Conservation (phyloP, 2,113 vertebrate species). For the Bambusicola thoracicus region DNA sequence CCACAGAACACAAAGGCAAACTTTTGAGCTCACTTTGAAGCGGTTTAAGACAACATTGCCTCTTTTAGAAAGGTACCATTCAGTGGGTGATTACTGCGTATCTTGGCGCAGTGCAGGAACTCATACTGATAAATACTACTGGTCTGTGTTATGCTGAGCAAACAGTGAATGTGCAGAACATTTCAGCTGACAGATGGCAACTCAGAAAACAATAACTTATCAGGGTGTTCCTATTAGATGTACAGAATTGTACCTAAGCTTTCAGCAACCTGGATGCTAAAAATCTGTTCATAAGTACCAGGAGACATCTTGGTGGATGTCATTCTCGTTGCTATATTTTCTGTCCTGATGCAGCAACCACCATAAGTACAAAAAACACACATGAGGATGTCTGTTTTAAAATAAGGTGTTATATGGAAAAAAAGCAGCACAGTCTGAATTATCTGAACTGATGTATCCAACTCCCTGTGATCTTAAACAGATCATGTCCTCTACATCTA, state of each 20-base stretch:
- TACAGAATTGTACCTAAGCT: background rate
- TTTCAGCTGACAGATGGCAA: background rate
- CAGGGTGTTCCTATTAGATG: background rate
- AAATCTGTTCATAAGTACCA: background rate
- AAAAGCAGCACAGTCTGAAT: background rate
- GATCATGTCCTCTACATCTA: conserved; percentile 27
- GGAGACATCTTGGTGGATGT: background rate
- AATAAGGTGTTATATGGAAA: background rate
- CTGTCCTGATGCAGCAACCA: background rate
- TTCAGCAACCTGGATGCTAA: background rate
- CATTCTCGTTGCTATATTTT: background rate
- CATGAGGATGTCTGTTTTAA: background rate
- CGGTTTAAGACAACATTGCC: background rate
- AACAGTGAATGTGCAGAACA: background rate
- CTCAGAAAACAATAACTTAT: background rate
- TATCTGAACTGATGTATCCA: background rate
- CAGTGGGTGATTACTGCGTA: rapidly evolving
- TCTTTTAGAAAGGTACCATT: background rate
- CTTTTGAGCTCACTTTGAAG: background rate
- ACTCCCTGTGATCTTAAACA: background rate
- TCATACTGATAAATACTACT: background rate
- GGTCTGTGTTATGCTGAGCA: background rate
- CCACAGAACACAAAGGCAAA: background rate
- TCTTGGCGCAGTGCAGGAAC: background rate
- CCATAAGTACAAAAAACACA: background rate